Conservation (phyloP, 2,797 vertebrate species). For the Dendrocincla tyrannina region DNA sequence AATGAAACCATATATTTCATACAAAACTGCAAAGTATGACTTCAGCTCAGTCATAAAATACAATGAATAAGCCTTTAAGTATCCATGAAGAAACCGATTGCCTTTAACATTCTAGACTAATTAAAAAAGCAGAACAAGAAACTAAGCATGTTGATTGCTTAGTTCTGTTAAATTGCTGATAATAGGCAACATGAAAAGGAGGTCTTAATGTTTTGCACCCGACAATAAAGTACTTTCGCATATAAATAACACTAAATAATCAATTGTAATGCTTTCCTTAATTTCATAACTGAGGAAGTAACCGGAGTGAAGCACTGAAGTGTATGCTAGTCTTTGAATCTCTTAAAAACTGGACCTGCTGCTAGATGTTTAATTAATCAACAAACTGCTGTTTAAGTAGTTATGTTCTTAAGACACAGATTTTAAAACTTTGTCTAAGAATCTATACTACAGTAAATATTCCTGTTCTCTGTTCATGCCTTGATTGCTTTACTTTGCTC, state of each 20-base stretch:
- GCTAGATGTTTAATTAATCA: not conserved
- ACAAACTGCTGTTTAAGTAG: not conserved
- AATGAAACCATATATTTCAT: constrained; percentile 1
- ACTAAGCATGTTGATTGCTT: not conserved
- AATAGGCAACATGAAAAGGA: constrained; percentile 15
- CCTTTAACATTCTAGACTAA: constrained; percentile 21
- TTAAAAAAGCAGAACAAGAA: constrained; percentile 26
- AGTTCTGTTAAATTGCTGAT: constrained; percentile 26
- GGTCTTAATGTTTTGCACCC: not conserved
- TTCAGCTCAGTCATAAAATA: constrained; percentile 5
- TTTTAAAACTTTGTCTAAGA: not conserved
- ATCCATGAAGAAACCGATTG: constrained; percentile 34
- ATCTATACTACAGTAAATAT: not conserved
- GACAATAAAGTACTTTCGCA: not conserved
- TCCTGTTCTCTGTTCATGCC: not conserved
- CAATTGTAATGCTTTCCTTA: not conserved
- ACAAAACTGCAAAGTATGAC: not conserved
- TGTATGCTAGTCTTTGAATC: not conserved
- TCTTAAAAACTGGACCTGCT: not conserved
- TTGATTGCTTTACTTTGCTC: not conserved
- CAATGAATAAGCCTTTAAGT: constrained; percentile 28
- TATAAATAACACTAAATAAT: constrained; percentile 11
- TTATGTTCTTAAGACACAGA: not conserved
- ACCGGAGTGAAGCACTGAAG: not conserved
- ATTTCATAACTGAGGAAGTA: not conserved